phyloP scores from a whole-genome alignment of 1,140 invertebrate genomes.

The Nomia melanderi region DNA sequence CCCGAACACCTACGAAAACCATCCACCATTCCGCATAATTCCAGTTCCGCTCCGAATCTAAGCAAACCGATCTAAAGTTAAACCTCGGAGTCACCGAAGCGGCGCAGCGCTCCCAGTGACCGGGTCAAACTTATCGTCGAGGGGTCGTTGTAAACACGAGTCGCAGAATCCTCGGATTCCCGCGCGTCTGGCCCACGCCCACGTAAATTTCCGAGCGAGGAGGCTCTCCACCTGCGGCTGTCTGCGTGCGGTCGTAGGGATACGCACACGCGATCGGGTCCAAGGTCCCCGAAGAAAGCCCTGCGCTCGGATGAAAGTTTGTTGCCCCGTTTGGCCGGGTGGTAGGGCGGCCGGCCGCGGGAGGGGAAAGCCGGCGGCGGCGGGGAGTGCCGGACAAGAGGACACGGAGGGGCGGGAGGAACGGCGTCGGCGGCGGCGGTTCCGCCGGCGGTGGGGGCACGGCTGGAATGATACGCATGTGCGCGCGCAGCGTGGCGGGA shows the following conservation, averaged over 20 bases:
- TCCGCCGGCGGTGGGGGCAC: neutral
- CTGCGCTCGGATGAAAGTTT: constrained; percentile 59
- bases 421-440: neutral
- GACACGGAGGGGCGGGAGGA: constrained; percentile 5
- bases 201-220: constrained; percentile 23
- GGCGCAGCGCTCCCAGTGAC: too few relatives aligned
- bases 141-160: constrained; percentile 10
- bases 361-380: constrained; percentile 29
- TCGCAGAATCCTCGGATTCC: constrained; percentile 42
- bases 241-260: constrained; percentile 17
- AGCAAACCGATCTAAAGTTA: too few relatives aligned
- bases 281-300: constrained; percentile 65
- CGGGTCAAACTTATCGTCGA: neutral
- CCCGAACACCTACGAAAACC: too few relatives aligned
- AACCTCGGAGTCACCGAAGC: too few relatives aligned
- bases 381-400: neutral
- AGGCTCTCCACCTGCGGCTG: constrained; percentile 38
- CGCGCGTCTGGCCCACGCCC: constrained; percentile 25
- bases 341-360: constrained; percentile 27
- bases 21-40: too few relatives aligned
- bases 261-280: constrained; percentile 57
- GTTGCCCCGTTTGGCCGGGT: constrained; percentile 59
- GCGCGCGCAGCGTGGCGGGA: constrained; percentile 69
- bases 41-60: too few relatives aligned
- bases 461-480: constrained; percentile 22